Evolutionary conservation across 1,140 invertebrate species (phyloP), one percentile per base, ranked within the genome.

Genomic region (Aricia agestis): DNA sequence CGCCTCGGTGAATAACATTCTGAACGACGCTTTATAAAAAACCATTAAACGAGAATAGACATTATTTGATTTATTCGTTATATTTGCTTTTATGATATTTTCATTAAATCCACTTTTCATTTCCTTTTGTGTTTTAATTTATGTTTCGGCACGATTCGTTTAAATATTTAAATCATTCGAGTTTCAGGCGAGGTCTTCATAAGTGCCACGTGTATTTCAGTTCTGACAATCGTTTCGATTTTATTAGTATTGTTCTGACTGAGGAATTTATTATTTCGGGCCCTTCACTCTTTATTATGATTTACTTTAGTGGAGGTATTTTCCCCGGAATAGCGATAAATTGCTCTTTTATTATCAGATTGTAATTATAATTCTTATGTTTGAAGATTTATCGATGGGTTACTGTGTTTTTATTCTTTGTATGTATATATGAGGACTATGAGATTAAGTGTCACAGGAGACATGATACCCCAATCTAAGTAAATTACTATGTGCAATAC

Each of bases 31-130:
- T 78, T 83, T 82, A 83, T 81, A 83, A 83, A 86, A 82, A 81
- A 76, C 78, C 71, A 78, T n/a, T 36, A 41, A 63, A 69, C 11
- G 15, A 80, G 78, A 86, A 82, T 79, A 73, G 78, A 75, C 57
- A 75, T 80, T 82, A 86, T 86, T 85, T 76, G 81, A 86, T 85
- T 85, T 84, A 86, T 83, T 82, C 74, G 78, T 84, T 83, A 82
- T 79, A 82, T 81, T 80, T 80, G 76, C 71, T 78, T 76, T 74
- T 77, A 76, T 77, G 74, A 79, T 82, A 71, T 80, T 81, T 82
- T 74, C 72, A 72, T 74, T 79, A 80, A 78, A 74, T 77, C 45
- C 45, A 52, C 45, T 52, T 52, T 52, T 52, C 7, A 42, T 76
- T 69, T 67, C 72, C 73, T 71, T 75, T 74, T 69, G 68, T 77